Evolutionary conservation across 1,140 invertebrate species (phyloP), one percentile per base, ranked within the genome.

Genomic region (Trichogramma pretiosum): DNA sequence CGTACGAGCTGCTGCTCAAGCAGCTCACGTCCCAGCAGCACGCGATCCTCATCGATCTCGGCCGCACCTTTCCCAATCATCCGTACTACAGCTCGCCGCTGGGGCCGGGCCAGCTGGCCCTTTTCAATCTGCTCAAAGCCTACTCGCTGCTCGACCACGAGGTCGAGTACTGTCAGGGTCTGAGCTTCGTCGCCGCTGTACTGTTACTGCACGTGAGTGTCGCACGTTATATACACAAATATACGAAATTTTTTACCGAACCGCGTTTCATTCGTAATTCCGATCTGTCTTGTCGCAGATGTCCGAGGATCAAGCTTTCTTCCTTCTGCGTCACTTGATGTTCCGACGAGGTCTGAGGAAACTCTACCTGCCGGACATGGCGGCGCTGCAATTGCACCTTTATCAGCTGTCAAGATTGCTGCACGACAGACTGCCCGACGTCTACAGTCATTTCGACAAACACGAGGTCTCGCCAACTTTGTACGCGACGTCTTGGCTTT

Each of bases 91-190:
- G 84, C 44, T 83, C 84, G 52, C 83, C 87, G 1, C 67, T 94
- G 36, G 93, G 90, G 1, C 81, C 89, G 3, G 93, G 93, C 1
- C 93, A 97, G 66, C 71, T 97, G 45, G 84, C 90, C 0, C 70
- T 98, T 2, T 98, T 95, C 65, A 97, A 97, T 73, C 69, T 97
- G 7, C 72, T 98, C 0, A 97, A 98, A 70, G 93, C 94, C 0
- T 98, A 97, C 65, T 96, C 93, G 1, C 74, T 98, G 7, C 66
- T 95, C 8, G 94, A 98, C 68, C 82, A 85, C 11, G 90, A 96
- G 66, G 86, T 98, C 5, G 93, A 92, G 0, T 98, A 98, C 70
- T 93, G 91, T 56, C 93, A 98, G 68, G 94, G 94, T 1, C 75
- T 97, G 4, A 93, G 90, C 60, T 98, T 97, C 61, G 89, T 98